These are phyloP conservation scores for Halichoeres trimaculatus DNA, from an alignment of 2,113 vertebrate genomes.

Conservation along the genomic window DNA sequence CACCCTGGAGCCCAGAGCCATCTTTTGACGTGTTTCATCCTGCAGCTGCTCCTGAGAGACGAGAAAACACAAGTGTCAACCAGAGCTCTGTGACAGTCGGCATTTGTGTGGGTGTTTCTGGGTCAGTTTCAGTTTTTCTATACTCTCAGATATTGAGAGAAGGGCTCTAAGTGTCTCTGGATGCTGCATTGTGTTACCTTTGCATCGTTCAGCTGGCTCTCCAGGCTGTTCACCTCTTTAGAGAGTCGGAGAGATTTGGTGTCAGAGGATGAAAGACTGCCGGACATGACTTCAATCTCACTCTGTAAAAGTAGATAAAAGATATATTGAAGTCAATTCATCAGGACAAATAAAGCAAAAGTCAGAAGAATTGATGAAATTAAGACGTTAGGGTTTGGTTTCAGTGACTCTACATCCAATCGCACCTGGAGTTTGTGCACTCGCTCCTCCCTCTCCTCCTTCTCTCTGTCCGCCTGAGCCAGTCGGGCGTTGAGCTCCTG, in stretches of 20 bases:
- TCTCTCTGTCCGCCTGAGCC: conserved; percentile 84
- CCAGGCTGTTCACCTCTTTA: conserved; percentile 88
- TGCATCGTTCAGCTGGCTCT: conserved; percentile 88
- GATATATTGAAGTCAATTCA: conserved; percentile 3
- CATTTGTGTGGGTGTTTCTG: neutral
- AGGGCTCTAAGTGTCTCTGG: neutral
- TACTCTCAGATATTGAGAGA: neutral
- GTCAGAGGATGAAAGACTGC: conserved; percentile 84
- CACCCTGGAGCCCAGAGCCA: conserved; percentile 85
- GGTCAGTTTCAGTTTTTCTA: neutral
- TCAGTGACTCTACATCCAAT: neutral
- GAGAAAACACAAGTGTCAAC: neutral
- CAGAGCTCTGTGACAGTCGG: neutral
- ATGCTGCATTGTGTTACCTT: conserved; percentile 81
- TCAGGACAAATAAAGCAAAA: conserved; percentile 3
- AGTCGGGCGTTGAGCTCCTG: conserved; percentile 86
- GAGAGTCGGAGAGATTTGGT: conserved; percentile 85
- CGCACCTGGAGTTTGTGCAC: conserved; percentile 87
- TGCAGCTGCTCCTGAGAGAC: conserved; percentile 86
- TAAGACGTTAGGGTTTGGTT: neutral
- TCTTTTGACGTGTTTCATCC: conserved; percentile 90
- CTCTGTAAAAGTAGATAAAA: conserved; percentile 82
- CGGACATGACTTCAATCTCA: conserved; percentile 86
- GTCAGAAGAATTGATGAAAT: neutral
- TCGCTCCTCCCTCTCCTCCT: conserved; percentile 83